Conservation (phyloP, 2,888 invertebrate genomes). For the Lottia gigantea region DNA sequence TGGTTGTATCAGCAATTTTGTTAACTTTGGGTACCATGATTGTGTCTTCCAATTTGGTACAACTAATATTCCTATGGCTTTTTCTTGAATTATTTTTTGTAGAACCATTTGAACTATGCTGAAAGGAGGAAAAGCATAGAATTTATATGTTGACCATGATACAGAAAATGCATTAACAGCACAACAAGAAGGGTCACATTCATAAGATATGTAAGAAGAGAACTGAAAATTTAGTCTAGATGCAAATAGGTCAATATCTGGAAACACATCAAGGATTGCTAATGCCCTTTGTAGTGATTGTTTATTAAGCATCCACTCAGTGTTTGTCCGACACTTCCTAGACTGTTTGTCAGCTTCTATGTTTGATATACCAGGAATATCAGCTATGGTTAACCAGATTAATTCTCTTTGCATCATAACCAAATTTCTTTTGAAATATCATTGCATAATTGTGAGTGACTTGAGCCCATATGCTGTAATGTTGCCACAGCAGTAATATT, state of each 20-base stretch:
- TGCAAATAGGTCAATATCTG: slow-evolving; percentile 29
- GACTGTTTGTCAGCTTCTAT: slow-evolving; percentile 16
- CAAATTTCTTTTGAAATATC: slow-evolving; percentile 12
- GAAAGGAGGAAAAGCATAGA: slow-evolving; percentile 30
- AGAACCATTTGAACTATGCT: slow-evolving; percentile 12
- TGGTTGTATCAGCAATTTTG: background rate
- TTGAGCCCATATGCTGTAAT: slow-evolving; percentile 20
- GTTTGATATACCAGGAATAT: slow-evolving; percentile 20
- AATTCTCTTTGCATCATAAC: background rate
- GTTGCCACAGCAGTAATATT: slow-evolving; percentile 19
- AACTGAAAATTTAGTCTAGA: slow-evolving; percentile 25
- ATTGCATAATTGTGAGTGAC: no score
- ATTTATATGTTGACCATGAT: slow-evolving; percentile 9
- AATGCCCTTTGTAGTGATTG: no score
- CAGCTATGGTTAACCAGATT: slow-evolving; percentile 22
- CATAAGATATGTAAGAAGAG: slow-evolving; percentile 19
- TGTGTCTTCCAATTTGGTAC: slow-evolving; percentile 27
- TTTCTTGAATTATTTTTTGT: slow-evolving; percentile 22
- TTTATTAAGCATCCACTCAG: slow-evolving; percentile 23
- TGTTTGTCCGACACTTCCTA: background rate
- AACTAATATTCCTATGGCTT: slow-evolving; percentile 18
- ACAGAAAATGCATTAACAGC: slow-evolving; percentile 23
- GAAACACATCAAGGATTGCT: background rate
- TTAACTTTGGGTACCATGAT: slow-evolving; percentile 22
- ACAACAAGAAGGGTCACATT: no score